Conservation (phyloP, 2,888 invertebrate species). For the Lucinisca nassula region DNA sequence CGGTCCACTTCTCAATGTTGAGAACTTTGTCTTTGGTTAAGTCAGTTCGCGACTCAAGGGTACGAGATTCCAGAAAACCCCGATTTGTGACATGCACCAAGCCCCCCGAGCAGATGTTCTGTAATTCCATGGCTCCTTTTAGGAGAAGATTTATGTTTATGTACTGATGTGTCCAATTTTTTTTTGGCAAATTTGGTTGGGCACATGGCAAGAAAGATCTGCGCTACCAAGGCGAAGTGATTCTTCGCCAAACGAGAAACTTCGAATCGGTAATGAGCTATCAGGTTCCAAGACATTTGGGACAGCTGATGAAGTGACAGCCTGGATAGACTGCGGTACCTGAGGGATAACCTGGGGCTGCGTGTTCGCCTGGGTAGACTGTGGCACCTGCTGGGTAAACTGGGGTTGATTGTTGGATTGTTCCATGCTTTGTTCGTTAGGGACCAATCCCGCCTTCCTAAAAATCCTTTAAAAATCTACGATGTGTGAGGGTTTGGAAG, state of each 20-base stretch:
- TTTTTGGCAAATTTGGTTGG: background rate
- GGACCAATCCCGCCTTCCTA: too few relatives aligned
- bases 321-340: too few relatives aligned
- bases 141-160: background rate
- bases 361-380: too few relatives aligned
- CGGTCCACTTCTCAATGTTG: conserved; percentile 40
- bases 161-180: background rate
- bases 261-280: too few relatives aligned
- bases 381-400: too few relatives aligned
- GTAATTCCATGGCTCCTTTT: background rate
- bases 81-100: background rate
- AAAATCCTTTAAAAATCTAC: too few relatives aligned
- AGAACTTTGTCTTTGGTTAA: background rate
- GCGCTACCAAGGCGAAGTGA: background rate
- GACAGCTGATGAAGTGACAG: too few relatives aligned
- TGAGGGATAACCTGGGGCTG: too few relatives aligned
- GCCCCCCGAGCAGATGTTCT: background rate
- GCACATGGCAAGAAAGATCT: background rate
- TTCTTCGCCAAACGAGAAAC: background rate
- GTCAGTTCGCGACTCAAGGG: background rate
- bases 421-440: too few relatives aligned
- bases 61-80: background rate
- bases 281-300: too few relatives aligned
- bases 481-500: too few relatives aligned
- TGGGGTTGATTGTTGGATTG: too few relatives aligned